Evolutionary conservation across 64 coral and sea anemone species (phyloP).

Genomic region (Montipora cactus): DNA sequence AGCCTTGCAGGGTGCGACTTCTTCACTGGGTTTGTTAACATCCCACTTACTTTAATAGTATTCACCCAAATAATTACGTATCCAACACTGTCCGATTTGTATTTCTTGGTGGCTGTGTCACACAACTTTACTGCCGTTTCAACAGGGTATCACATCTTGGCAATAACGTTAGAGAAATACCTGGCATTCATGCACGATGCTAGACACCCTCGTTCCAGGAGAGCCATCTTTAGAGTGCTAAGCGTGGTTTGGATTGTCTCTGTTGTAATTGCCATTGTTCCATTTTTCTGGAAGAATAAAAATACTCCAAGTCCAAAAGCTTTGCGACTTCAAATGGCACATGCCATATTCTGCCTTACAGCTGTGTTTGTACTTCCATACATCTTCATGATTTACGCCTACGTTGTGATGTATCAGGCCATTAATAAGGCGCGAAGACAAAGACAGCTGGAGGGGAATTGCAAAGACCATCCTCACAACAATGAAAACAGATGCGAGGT

Average conservation of each 20-base stretch:
- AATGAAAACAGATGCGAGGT: not conserved
- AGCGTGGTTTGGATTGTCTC: not conserved
- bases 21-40: constrained; percentile 8
- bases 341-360: constrained; percentile 24
- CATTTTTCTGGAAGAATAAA: constrained; percentile 8
- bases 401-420: not conserved
- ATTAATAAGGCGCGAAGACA: not conserved
- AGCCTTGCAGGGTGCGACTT: constrained; percentile 1
- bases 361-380: constrained; percentile 22
- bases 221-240: not conserved
- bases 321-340: not conserved
- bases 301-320: not conserved
- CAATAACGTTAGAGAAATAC: constrained; percentile 1
- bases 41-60: not conserved
- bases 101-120: constrained; percentile 6
- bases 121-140: not conserved
- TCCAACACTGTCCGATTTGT: not conserved
- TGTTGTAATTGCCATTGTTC: not conserved
- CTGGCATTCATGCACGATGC: not conserved
- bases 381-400: constrained; percentile 18
- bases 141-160: constrained; percentile 19
- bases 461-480: not conserved
- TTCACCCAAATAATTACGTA: not conserved
- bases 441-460: not conserved
- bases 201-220: not conserved